Percentiles rank a stretch among this genome's conserved stretches.
Evolutionary conservation across 2,888 invertebrate species (phyloP).

Genomic region (Endotricha flammealis): DNA sequence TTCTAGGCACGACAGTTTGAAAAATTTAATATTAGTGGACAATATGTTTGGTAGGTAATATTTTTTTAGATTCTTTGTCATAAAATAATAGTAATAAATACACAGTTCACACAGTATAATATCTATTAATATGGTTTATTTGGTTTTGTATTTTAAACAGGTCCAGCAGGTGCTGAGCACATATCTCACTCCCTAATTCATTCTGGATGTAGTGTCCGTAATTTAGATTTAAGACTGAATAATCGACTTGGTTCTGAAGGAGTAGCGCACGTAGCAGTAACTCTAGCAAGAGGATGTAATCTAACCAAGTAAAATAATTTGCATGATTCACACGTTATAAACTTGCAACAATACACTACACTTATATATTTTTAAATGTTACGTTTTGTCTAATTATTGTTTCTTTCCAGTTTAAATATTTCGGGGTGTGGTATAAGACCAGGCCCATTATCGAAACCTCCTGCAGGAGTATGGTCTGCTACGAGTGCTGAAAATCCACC

Average conservation of each 20-base stretch:
- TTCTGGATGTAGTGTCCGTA: constrained; percentile 52
- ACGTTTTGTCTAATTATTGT: background rate
- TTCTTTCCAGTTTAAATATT: constrained; percentile 57
- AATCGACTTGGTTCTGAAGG: constrained; percentile 65
- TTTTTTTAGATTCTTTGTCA: too few relatives aligned
- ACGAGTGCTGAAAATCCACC: constrained; percentile 66
- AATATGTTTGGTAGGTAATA: constrained; percentile 67
- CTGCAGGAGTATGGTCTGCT: constrained; percentile 70
- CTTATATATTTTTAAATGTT: too few relatives aligned
- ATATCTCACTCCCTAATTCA: constrained; percentile 63
- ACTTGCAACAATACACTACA: too few relatives aligned
- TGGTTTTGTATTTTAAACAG: constrained; percentile 40
- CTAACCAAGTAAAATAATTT: constrained; percentile 55
- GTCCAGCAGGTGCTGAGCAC: constrained; percentile 57
- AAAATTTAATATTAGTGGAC: constrained; percentile 69
- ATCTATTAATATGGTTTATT: too few relatives aligned
- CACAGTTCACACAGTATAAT: too few relatives aligned
- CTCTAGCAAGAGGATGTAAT: constrained; percentile 69
- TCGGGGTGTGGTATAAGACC: constrained; percentile 70
- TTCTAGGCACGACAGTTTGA: constrained; percentile 61
- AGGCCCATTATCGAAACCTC: constrained; percentile 53
- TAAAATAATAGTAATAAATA: too few relatives aligned
- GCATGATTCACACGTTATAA: too few relatives aligned
- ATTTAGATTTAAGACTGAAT: constrained; percentile 62
- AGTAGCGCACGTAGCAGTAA: constrained; percentile 61